Evolutionary conservation across 2,888 invertebrate species (phyloP).

Genomic region (Heterodera filipjevi): DNA sequence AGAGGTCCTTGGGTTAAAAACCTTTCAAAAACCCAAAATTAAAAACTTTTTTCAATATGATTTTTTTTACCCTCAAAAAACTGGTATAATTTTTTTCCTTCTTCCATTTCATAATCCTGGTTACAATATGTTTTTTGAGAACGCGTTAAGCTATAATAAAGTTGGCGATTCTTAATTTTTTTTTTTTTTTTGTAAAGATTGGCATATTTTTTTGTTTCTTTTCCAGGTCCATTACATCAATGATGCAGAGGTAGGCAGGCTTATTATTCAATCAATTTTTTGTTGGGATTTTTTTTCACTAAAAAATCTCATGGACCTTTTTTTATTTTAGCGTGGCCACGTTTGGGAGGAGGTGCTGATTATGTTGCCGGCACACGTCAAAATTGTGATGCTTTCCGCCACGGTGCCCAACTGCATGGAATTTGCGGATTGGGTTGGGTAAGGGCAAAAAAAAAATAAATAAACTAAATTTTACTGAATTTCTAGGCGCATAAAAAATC

Average conservation of each 20-base stretch:
- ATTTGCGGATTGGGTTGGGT: slow-evolving; percentile 78
- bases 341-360: slow-evolving; percentile 99
- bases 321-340: slow-evolving; percentile 78
- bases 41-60: too few species aligned
- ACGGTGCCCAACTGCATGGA: slow-evolving; percentile 96
- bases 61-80: too few species aligned
- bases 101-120: too few species aligned
- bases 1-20: too few species aligned
- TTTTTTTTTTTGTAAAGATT: background rate
- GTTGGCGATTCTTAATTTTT: too few species aligned
- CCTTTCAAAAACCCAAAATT: too few species aligned
- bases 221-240: slow-evolving; percentile 89
- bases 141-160: too few species aligned
- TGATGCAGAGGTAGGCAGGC: slow-evolving; percentile 77
- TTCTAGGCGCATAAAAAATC: slow-evolving; percentile 70
- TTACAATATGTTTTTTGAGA: too few species aligned
- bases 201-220: background rate
- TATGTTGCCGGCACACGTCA: slow-evolving; percentile 88
- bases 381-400: slow-evolving; percentile 93
- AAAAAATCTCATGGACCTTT: background rate
- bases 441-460: slow-evolving; percentile 39
- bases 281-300: background rate
- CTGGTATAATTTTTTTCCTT: too few species aligned
- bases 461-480: background rate
- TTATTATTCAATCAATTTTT: background rate